phyloP scores from a whole-genome alignment of 2,888 invertebrate genomes.

The Vandiemenella viatica region DNA sequence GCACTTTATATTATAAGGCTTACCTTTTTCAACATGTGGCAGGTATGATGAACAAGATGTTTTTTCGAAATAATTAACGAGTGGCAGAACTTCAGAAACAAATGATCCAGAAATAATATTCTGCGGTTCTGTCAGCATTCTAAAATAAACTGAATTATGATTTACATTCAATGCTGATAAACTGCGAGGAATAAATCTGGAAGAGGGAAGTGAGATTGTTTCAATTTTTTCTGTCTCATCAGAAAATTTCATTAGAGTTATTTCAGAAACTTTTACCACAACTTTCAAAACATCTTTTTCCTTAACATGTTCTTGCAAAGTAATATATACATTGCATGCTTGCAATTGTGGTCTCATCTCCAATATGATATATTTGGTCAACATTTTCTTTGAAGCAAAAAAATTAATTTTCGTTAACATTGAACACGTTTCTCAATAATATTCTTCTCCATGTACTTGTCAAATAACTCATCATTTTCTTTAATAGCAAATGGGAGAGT shows the following conservation, averaged over 20 bases:
- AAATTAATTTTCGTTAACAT: not conserved
- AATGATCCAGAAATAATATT: slow-evolving; percentile 27
- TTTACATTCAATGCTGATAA: slow-evolving; percentile 24
- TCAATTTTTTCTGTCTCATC: not conserved
- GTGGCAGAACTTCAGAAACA: slow-evolving; percentile 18
- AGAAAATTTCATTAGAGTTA: slow-evolving; percentile 3
- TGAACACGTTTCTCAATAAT: not conserved
- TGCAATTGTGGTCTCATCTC: slow-evolving; percentile 43
- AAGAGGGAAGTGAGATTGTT: slow-evolving; percentile 17
- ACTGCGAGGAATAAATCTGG: slow-evolving; percentile 23
- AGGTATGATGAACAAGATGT: not conserved
- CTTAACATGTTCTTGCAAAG: slow-evolving; percentile 32
- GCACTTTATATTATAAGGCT: slow-evolving; percentile 18
- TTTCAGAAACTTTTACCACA: slow-evolving; percentile 9
- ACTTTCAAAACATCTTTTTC: slow-evolving; percentile 25
- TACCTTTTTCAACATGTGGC: slow-evolving; percentile 13
- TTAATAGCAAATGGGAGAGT: slow-evolving; percentile 66
- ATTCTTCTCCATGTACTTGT: slow-evolving; percentile 42
- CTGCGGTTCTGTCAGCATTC: slow-evolving; percentile 30
- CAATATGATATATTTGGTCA: slow-evolving; percentile 35
- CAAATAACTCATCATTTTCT: slow-evolving; percentile 58
- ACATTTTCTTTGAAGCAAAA: slow-evolving; percentile 16
- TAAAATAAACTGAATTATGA: slow-evolving; percentile 24
- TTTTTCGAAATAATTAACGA: slow-evolving; percentile 1
- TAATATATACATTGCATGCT: slow-evolving; percentile 43